These are phyloP conservation scores for Tinea semifulvella DNA, from an alignment of 2,888 invertebrate species.

Conservation along the genomic window DNA sequence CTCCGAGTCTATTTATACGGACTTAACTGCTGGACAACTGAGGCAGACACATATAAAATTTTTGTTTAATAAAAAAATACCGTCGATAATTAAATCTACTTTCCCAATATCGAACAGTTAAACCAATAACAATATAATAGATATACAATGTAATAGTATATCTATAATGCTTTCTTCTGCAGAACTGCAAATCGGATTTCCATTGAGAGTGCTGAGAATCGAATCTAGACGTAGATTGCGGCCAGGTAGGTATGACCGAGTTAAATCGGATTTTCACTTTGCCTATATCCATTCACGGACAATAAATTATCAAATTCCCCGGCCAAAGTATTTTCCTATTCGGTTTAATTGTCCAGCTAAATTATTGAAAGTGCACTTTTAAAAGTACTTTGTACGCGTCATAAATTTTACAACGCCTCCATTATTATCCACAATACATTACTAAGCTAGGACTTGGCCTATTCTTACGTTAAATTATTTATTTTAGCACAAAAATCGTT, in stretches of 20 bases:
- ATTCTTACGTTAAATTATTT: not conserved
- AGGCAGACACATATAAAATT: too few species aligned
- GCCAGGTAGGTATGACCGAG: conserved; percentile 36
- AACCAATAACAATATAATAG: not conserved
- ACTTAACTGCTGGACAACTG: too few species aligned
- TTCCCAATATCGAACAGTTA: too few species aligned
- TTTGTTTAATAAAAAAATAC: too few species aligned
- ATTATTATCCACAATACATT: conserved; percentile 8
- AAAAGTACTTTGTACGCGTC: conserved; percentile 4
- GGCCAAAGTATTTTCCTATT: conserved; percentile 8
- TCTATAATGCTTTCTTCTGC: conserved; percentile 43
- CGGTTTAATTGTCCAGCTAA: conserved; percentile 5
- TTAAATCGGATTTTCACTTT: conserved; percentile 51
- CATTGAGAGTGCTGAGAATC: conserved; percentile 46
- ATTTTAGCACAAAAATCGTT: too few species aligned
- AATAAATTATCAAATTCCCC: conserved; percentile 12
- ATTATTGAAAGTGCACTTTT: conserved; percentile 8
- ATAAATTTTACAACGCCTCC: not conserved
- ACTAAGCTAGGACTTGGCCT: not conserved
- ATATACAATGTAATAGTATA: not conserved
- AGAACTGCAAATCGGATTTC: conserved; percentile 55
- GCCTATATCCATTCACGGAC: conserved; percentile 10
- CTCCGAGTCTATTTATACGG: too few species aligned
- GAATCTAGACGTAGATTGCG: conserved; percentile 54
- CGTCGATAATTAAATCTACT: too few species aligned